phyloP scores from a whole-genome alignment of 2,113 vertebrate species.

The Gymnobelideus leadbeateri region DNA sequence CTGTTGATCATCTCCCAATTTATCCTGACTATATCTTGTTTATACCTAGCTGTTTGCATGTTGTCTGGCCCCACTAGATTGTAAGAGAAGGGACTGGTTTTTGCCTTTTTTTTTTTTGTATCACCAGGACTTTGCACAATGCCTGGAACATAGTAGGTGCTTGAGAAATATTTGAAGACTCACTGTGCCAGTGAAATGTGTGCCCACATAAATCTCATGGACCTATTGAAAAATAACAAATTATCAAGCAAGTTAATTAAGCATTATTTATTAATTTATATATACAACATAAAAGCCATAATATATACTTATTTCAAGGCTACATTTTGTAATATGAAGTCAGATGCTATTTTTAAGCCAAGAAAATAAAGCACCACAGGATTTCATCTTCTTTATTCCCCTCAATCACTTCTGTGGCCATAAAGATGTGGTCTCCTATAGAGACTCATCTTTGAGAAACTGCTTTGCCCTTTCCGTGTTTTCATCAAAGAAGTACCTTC shows the following conservation, averaged over 20 bases:
- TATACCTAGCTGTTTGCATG: not conserved
- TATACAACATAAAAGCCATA: not conserved
- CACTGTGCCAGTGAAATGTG: not conserved
- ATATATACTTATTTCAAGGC: not conserved
- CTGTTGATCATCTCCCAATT: not conserved
- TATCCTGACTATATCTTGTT: not conserved
- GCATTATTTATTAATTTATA: not conserved
- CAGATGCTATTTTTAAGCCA: not conserved
- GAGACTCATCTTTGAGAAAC: not conserved
- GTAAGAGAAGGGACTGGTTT: not conserved
- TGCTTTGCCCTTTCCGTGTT: not conserved
- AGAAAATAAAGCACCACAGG: not conserved
- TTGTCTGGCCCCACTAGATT: too few relatives aligned
- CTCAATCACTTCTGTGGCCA: not conserved
- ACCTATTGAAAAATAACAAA: not conserved
- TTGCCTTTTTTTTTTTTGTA: too few relatives aligned
- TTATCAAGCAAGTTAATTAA: not conserved
- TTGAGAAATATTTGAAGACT: not conserved
- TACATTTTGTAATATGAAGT: not conserved
- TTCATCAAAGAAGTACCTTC: not conserved
- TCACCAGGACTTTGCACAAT: too few relatives aligned
- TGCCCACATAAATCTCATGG: not conserved
- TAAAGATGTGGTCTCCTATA: not conserved
- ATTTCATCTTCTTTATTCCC: not conserved
- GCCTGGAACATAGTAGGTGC: too few relatives aligned